Evolutionary conservation across 2,113 vertebrate genomes (phyloP).

Genomic region (Brachyhypopomus occidentalis): DNA sequence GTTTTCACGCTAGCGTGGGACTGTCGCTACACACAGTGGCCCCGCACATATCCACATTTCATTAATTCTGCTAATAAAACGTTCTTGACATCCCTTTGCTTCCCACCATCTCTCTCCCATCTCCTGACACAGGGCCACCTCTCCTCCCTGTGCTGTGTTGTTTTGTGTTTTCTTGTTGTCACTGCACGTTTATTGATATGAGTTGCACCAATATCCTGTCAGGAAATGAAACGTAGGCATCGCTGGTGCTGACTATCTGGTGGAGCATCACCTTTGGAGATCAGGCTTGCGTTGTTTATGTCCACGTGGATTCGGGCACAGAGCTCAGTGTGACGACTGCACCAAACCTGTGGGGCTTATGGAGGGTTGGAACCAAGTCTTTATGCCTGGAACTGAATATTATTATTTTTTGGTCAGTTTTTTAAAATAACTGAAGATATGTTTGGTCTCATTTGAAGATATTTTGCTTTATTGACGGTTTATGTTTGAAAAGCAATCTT

Average conservation of each 20-base stretch:
- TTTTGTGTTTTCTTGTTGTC: conserved; percentile 49
- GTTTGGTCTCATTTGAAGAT: too few relatives aligned
- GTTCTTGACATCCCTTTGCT: conserved; percentile 55
- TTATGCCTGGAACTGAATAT: neutral
- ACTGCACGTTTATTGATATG: conserved; percentile 63
- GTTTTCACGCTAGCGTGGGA: conserved; percentile 33
- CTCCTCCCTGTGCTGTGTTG: conserved; percentile 3
- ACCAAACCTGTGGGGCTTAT: neutral
- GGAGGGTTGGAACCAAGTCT: neutral
- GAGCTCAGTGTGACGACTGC: neutral
- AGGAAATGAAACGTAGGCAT: conserved; percentile 70
- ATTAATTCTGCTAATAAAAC: conserved; percentile 64
- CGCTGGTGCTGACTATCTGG: conserved; percentile 37
- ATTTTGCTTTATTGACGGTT: neutral
- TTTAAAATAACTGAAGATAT: too few relatives aligned
- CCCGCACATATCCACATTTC: conserved; percentile 54
- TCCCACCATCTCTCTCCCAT: conserved; percentile 34
- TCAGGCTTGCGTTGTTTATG: conserved; percentile 2
- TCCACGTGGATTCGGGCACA: conserved; percentile 4
- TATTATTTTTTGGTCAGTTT: too few relatives aligned
- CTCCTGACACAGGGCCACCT: neutral
- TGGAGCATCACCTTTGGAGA: conserved; percentile 10
- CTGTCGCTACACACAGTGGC: conserved; percentile 18
- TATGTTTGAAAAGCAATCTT: neutral
- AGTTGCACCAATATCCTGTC: conserved; percentile 72